Conservation (phyloP, 2,888 invertebrate species). For the Drosophila acutilabella region DNA sequence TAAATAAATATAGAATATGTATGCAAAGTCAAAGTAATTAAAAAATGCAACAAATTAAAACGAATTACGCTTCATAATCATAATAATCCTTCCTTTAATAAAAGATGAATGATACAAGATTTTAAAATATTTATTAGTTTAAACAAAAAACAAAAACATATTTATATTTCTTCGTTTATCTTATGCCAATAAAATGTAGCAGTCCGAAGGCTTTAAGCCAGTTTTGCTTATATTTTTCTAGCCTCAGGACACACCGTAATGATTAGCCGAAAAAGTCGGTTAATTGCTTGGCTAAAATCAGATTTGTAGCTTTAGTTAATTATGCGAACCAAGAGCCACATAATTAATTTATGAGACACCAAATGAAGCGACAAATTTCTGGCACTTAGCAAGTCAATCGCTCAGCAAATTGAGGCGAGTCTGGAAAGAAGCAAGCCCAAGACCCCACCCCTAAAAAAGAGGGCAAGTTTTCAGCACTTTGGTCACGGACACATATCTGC, state of each 20-base stretch:
- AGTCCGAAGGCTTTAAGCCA: constrained; percentile 14
- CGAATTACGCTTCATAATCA: too few relatives aligned
- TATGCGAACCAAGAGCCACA: constrained; percentile 56
- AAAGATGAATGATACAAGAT: too few relatives aligned
- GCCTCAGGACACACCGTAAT: constrained; percentile 44
- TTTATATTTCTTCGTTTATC: neutral
- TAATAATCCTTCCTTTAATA: too few relatives aligned
- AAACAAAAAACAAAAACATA: neutral
- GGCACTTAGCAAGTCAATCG: constrained; percentile 76
- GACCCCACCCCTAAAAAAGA: neutral
- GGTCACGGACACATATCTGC: constrained; percentile 50
- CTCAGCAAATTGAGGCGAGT: constrained; percentile 15
- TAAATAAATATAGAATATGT: too few relatives aligned
- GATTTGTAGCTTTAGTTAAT: constrained; percentile 70
- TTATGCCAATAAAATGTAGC: neutral
- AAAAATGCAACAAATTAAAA: neutral
- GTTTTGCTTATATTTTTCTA: neutral
- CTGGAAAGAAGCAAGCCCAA: neutral
- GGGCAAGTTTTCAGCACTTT: constrained; percentile 46
- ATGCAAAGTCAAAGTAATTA: too few relatives aligned
- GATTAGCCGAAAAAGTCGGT: constrained; percentile 54
- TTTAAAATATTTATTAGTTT: neutral
- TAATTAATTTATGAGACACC: constrained; percentile 74
- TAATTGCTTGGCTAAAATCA: constrained; percentile 77
- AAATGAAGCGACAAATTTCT: constrained; percentile 79